Evolutionary conservation across 2,888 invertebrate genomes (phyloP).

Genomic region (Lumbricus terrestris): DNA sequence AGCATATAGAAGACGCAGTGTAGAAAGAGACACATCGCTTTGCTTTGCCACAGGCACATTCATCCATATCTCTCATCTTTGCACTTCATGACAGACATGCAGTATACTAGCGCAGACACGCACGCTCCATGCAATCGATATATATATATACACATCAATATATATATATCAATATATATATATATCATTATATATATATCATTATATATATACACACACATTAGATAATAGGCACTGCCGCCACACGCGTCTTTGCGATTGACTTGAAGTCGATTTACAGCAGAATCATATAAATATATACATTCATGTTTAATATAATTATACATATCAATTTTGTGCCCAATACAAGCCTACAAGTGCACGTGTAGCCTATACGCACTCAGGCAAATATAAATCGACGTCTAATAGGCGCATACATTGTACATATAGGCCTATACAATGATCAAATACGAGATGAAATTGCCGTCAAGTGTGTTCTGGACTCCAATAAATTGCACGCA

Average conservation of each 20-base stretch:
- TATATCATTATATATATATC: not conserved
- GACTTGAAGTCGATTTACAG: not conserved
- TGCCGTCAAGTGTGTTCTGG: not conserved
- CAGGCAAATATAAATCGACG: not conserved
- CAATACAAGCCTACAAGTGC: no score
- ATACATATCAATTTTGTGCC: no score
- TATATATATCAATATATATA: no score
- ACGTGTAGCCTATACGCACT: not conserved
- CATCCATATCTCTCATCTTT: not conserved
- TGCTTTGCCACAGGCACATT: not conserved
- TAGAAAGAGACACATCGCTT: no score
- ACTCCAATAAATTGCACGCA: not conserved
- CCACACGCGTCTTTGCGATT: not conserved
- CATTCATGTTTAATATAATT: not conserved
- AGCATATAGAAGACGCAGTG: not conserved
- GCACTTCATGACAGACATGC: not conserved
- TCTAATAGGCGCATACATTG: not conserved
- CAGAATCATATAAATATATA: not conserved
- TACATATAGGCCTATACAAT: no score
- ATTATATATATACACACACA: not conserved
- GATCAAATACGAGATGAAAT: not conserved
- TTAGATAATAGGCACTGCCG: not conserved
- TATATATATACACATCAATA: no score
- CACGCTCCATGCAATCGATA: not conserved
- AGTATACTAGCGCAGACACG: not conserved